These are phyloP conservation scores for Psylliodes chrysocephalus DNA, from an alignment of 2,888 invertebrate genomes.

Conservation along the genomic window DNA sequence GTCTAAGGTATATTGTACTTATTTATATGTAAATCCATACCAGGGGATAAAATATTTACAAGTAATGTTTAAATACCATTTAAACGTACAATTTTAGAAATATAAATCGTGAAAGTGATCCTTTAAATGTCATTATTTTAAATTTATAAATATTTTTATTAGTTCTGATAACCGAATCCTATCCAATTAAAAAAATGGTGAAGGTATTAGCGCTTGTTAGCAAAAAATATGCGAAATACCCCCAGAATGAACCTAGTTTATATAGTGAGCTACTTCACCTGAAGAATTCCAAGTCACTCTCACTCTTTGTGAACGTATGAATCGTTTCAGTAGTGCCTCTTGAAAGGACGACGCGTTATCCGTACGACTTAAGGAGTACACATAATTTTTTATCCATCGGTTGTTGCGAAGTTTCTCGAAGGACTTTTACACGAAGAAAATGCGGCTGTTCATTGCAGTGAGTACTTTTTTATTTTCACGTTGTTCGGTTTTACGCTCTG, in stretches of 20 bases:
- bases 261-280: constrained; percentile 19
- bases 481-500: too few relatives aligned
- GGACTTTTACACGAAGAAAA: constrained; percentile 4
- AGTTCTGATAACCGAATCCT: too few relatives aligned
- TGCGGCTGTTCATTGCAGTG: constrained; percentile 10
- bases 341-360: constrained; percentile 18
- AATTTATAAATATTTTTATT: too few relatives aligned
- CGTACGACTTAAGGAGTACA: constrained; percentile 1
- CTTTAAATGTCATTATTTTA: too few relatives aligned
- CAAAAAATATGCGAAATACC: constrained; percentile 8
- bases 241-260: constrained; percentile 18
- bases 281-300: constrained; percentile 28
- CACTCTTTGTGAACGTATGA: constrained; percentile 23
- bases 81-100: too few relatives aligned
- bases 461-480: too few relatives aligned
- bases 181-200: background rate
- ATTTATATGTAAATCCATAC: too few relatives aligned
- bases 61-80: too few relatives aligned
- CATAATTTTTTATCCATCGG: constrained; percentile 5
- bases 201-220: background rate
- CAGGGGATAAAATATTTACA: too few relatives aligned
- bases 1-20: too few relatives aligned
- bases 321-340: constrained; percentile 26
- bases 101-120: too few relatives aligned
- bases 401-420: background rate